Evolutionary conservation across 2,797 vertebrate species (phyloP).

Genomic region (Cynodonichthys magdalenae): DNA sequence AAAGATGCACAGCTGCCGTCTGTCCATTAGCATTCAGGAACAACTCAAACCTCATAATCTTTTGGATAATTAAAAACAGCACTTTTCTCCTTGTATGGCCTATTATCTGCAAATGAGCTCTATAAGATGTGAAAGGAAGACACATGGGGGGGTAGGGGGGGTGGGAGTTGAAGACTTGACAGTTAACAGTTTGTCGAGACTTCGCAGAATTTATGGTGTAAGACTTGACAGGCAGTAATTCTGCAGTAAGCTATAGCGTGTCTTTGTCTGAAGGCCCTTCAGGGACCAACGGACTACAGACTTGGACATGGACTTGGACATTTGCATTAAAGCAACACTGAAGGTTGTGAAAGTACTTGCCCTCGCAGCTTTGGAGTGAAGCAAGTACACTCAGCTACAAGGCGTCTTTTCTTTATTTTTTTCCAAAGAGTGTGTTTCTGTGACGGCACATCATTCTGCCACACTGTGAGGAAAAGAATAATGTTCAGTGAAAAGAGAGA

Average conservation of each 20-base stretch:
- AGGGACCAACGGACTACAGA: constrained; percentile 49
- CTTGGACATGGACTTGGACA: constrained; percentile 50
- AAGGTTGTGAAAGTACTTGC: constrained; percentile 39
- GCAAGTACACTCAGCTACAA: constrained; percentile 31
- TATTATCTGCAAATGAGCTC: constrained; percentile 62
- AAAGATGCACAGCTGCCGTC: constrained; percentile 63
- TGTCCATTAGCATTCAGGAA: constrained; percentile 64
- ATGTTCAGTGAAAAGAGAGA: constrained; percentile 37
- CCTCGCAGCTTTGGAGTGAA: constrained; percentile 26
- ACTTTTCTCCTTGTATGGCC: constrained; percentile 41
- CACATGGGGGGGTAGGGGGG: constrained; percentile 10
- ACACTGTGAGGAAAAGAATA: constrained; percentile 55
- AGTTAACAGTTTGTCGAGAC: constrained; percentile 59
- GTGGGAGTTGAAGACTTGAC: constrained; percentile 46
- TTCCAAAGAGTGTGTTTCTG: constrained; percentile 47
- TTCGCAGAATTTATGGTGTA: constrained; percentile 55
- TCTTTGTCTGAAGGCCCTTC: constrained; percentile 44
- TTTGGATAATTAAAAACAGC: constrained; percentile 69
- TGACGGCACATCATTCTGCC: constrained; percentile 56
- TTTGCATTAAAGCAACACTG: constrained; percentile 53
- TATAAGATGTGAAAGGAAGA: constrained; percentile 40
- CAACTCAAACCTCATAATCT: constrained; percentile 66
- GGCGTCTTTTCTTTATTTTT: constrained; percentile 10
- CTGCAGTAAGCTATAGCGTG: constrained; percentile 53
- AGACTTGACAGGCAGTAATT: constrained; percentile 63